These are phyloP conservation scores for Odontomyia ornata DNA, from an alignment of 2,888 invertebrate genomes.

Conservation along the genomic window DNA sequence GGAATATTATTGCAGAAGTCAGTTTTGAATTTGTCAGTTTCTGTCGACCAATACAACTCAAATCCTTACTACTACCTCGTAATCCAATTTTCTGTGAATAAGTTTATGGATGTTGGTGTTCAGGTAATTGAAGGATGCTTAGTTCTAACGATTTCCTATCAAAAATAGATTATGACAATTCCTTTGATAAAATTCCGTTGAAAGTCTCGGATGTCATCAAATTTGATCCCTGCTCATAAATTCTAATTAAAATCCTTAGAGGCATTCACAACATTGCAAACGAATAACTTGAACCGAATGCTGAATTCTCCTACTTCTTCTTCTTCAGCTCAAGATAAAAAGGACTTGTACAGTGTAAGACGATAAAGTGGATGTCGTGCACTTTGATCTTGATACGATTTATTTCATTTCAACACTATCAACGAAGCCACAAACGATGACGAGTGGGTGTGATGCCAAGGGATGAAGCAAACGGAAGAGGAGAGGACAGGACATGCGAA, in stretches of 20 bases:
- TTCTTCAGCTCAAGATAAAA: background rate
- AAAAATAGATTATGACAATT: constrained; percentile 9
- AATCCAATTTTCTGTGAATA: no score
- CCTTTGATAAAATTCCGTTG: constrained; percentile 16
- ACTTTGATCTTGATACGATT: constrained; percentile 23
- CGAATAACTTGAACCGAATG: background rate
- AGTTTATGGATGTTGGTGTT: no score
- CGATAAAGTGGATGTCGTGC: background rate
- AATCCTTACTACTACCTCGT: background rate
- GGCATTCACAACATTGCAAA: background rate
- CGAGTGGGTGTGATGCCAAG: background rate
- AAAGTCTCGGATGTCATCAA: constrained; percentile 44
- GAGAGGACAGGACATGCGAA: background rate
- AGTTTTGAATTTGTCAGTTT: background rate
- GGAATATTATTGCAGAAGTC: background rate
- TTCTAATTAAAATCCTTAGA: constrained; percentile 46
- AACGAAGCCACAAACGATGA: background rate
- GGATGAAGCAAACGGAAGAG: background rate
- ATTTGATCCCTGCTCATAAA: constrained; percentile 45
- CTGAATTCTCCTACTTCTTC: no score
- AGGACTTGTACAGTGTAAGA: background rate
- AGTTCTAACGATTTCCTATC: background rate
- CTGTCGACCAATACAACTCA: no score
- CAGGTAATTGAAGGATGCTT: background rate
- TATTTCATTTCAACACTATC: constrained; percentile 9